These are phyloP conservation scores for Sorex araneus DNA, from an alignment of 2,113 vertebrate species.

Conservation along the genomic window DNA sequence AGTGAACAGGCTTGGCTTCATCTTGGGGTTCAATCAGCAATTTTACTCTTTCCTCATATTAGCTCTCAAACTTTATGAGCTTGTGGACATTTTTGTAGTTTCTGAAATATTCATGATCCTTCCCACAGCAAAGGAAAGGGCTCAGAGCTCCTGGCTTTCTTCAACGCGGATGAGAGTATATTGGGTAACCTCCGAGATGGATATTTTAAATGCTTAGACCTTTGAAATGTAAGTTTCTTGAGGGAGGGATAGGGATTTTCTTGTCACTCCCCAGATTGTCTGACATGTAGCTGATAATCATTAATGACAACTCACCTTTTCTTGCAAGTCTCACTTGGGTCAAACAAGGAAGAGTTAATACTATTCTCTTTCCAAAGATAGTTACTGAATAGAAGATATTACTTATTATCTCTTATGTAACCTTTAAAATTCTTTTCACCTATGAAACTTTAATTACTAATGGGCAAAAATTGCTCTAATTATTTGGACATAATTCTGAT, in stretches of 20 bases:
- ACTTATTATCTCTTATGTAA: conserved; percentile 80
- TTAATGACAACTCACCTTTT: background rate
- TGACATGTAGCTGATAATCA: background rate
- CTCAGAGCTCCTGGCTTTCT: background rate
- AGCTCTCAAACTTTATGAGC: conserved; percentile 20
- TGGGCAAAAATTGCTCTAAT: conserved; percentile 68
- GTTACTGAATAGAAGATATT: conserved; percentile 67
- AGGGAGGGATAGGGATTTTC: background rate
- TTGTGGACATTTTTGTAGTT: conserved; percentile 61
- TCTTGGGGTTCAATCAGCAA: background rate
- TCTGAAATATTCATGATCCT: conserved; percentile 65
- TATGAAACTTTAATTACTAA: conserved; percentile 79
- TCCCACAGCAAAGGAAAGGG: background rate
- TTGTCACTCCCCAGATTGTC: background rate
- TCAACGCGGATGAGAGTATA: background rate
- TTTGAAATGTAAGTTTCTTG: conserved; percentile 45
- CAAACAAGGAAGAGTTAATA: conserved; percentile 40
- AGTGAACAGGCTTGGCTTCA: background rate
- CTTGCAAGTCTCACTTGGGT: conserved; percentile 25
- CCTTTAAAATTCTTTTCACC: conserved; percentile 72
- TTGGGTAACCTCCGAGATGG: background rate
- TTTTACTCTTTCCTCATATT: conserved; percentile 4
- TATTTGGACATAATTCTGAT: conserved; percentile 68
- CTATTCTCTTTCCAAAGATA: conserved; percentile 43
- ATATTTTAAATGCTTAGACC: background rate